Conservation (phyloP, 2,797 vertebrate species). For the Petrocephalus schoutedeni region DNA sequence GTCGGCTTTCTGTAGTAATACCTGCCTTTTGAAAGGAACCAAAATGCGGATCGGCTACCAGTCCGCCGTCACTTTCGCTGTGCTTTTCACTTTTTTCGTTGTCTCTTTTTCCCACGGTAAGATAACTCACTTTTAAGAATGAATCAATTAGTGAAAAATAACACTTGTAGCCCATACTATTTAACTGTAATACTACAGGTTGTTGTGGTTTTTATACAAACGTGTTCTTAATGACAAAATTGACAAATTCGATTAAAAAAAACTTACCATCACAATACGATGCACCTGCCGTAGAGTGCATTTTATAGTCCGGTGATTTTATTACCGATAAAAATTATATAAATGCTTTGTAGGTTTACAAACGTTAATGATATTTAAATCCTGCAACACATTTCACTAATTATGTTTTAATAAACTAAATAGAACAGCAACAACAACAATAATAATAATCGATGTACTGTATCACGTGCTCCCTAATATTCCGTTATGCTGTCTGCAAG, state of each 20-base stretch:
- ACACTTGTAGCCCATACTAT: neutral
- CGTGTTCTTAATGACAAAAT: neutral
- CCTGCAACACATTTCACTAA: neutral
- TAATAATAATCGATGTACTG: neutral
- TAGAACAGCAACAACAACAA: neutral
- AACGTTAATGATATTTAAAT: neutral
- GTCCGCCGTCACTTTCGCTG: neutral
- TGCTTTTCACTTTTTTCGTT: neutral
- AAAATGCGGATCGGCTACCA: neutral
- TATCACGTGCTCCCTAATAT: neutral
- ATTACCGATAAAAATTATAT: neutral
- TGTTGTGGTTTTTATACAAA: neutral
- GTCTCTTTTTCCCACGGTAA: constrained; percentile 22
- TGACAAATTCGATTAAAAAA: neutral
- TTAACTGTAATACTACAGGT: neutral
- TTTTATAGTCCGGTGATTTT: neutral
- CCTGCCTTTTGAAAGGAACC: neutral
- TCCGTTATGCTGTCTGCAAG: neutral
- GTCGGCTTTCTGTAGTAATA: neutral
- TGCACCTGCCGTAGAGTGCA: neutral
- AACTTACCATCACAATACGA: neutral
- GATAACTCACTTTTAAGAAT: neutral
- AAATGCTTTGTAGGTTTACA: neutral
- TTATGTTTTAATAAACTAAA: neutral
- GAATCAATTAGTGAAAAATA: neutral